A percentile compares a stretch with the other conserved stretches of the same genome.
Conservation (phyloP, 1,140 invertebrate genomes). For the Augochlora pura region DNA sequence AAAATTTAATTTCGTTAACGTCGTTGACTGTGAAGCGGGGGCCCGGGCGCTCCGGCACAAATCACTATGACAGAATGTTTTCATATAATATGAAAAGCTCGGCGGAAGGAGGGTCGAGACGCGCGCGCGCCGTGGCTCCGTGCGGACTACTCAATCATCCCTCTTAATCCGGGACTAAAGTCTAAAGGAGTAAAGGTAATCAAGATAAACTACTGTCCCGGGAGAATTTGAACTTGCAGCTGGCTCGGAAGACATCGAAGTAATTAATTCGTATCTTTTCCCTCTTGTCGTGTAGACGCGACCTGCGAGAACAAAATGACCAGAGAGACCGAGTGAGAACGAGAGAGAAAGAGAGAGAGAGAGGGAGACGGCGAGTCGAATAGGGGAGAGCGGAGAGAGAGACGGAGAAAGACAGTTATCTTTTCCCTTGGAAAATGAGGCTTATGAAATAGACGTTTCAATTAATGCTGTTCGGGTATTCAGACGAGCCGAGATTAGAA, state of each 20-base stretch:
- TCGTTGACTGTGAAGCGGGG: not conserved
- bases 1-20: slow-evolving; percentile 29
- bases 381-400: no score
- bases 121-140: slow-evolving; percentile 47
- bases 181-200: slow-evolving; percentile 67
- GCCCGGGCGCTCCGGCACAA: slow-evolving; percentile 31
- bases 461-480: slow-evolving; percentile 45
- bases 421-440: slow-evolving; percentile 35
- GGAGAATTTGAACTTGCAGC: slow-evolving; percentile 62
- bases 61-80: slow-evolving; percentile 65
- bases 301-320: not conserved
- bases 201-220: slow-evolving; percentile 66
- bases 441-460: slow-evolving; percentile 62
- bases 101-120: slow-evolving; percentile 30
- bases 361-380: no score
- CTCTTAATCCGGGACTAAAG: slow-evolving; percentile 64
- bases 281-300: slow-evolving; percentile 44
- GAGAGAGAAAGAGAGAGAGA: no score
- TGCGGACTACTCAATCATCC: slow-evolving; percentile 66
- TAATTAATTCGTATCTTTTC: slow-evolving; percentile 66
- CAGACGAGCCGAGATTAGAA: slow-evolving; percentile 30
- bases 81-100: slow-evolving; percentile 62
- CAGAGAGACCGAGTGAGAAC: no score
- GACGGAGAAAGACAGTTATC: slow-evolving; percentile 38
- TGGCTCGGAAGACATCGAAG: slow-evolving; percentile 62